Base-by-base conservation (phyloP, 2,888 invertebrate species). In the Caenorhabditis angaria region DNA sequence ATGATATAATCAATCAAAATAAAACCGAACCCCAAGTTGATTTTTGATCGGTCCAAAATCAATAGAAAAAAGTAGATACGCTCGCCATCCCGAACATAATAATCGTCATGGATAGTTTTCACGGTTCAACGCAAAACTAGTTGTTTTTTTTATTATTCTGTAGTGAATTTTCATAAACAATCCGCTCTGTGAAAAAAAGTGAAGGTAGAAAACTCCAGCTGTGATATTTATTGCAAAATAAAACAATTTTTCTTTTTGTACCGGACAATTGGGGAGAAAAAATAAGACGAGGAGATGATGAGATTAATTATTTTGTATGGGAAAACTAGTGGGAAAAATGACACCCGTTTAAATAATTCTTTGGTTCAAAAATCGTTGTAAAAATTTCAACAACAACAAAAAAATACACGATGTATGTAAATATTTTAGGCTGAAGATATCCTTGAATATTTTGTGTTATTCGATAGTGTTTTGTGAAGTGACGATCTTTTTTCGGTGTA, bases 371-470 rank as follows among this genome's bases (percentile, higher is more conserved):
- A 61, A 60, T 66, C 65, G 65, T 54, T 65, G 57, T 18, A 35
- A 27, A 55, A 56, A 50, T 47, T 63, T 50, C 50, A 28, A 62
- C 41, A 61, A 10, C n/a, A 20, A 65, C 65, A 10, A 32, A 10
- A 32, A 18, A 41, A 41, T 5, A 41, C 18, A 18, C 18, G 41
- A 41, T 41, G 41, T 24, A 32, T 24, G 32, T 28, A 20, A 22
- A n/a, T 51, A 12, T 22, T 54, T 61, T 54, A 70, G 28, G 60
- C 65, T 12, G 70, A 70, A 3, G 70, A 65, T 6, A 70, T 66
- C 50, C 70, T 28, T 18, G 70, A 41, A 28, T 70, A 70, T 58
- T 60, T 28, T 1, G 70, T 65, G 6, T 65, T 70, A 24, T 58
- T 4, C 3, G 70, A 65, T 0, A 58, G 18, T n/a, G 62, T 59